Evolutionary conservation across 2,888 invertebrate genomes (phyloP).

Genomic region (Timema cristinae): DNA sequence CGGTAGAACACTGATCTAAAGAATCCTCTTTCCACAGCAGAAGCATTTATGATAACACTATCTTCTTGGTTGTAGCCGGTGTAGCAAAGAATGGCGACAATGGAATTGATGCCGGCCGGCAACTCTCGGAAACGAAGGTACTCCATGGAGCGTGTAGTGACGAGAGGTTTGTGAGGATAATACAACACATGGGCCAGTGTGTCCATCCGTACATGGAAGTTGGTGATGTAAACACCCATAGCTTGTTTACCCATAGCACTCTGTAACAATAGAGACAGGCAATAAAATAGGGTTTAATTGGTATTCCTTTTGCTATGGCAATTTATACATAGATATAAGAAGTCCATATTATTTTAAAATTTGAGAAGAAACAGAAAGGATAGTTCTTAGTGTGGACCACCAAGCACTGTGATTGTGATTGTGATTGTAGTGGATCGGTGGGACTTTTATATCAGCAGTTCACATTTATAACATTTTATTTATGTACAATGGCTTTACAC

Average conservation of each 20-base stretch:
- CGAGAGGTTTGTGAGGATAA: conserved; percentile 98
- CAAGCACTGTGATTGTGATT: too few relatives aligned
- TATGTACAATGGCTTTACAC: too few relatives aligned
- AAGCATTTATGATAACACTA: conserved; percentile 97
- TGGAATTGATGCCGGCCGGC: conserved; percentile 95
- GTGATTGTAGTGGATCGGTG: too few relatives aligned
- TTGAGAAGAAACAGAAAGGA: too few relatives aligned
- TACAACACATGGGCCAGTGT: conserved; percentile 97
- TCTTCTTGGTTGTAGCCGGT: conserved; percentile 99
- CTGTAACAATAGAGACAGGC: conserved; percentile 38
- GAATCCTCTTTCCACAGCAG: conserved; percentile 97
- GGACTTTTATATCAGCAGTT: too few relatives aligned
- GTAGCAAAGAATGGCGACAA: conserved; percentile 98
- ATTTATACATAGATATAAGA: too few relatives aligned
- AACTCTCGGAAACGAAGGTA: conserved; percentile 91
- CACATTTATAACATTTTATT: too few relatives aligned
- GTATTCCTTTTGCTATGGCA: too few relatives aligned
- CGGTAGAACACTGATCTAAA: conserved; percentile 96
- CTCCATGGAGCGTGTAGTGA: conserved; percentile 98
- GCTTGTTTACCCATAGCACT: conserved; percentile 99
- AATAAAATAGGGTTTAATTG: too few relatives aligned
- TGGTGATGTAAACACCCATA: conserved; percentile 99
- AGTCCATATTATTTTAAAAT: too few relatives aligned
- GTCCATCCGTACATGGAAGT: conserved; percentile 99
- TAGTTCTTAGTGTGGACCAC: too few relatives aligned